Percentiles rank a stretch among this genome's conserved stretches.
Conservation (phyloP, 2,888 invertebrate genomes). For the Autographa gamma region DNA sequence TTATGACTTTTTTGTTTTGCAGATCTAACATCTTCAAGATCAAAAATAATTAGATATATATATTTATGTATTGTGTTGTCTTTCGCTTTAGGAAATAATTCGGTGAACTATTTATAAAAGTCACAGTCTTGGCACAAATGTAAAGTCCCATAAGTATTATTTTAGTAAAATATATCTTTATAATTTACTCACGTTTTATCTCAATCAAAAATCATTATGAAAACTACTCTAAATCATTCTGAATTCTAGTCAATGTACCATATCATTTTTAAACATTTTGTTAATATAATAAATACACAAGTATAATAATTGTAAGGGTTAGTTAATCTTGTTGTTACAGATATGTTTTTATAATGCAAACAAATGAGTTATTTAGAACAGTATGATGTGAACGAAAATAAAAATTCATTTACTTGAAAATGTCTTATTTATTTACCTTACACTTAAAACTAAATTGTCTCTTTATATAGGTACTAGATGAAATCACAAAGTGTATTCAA, state of each 20-base stretch:
- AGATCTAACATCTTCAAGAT: constrained; percentile 16
- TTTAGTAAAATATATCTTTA: constrained; percentile 9
- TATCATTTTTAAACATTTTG: constrained; percentile 86
- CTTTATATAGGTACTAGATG: background rate
- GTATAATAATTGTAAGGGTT: constrained; percentile 74
- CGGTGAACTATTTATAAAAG: constrained; percentile 6
- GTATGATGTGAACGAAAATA: constrained; percentile 87
- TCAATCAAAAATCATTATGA: constrained; percentile 45
- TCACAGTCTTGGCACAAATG: constrained; percentile 8
- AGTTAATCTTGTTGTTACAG: constrained; percentile 87
- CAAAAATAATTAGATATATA: constrained; percentile 1
- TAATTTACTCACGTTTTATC: constrained; percentile 13
- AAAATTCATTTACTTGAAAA: constrained; percentile 83
- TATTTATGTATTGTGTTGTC: constrained; percentile 4
- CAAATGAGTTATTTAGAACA: constrained; percentile 84
- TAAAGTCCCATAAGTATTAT: background rate
- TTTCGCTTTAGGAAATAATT: constrained; percentile 6
- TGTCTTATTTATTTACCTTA: constrained; percentile 56
- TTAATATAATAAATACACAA: constrained; percentile 72
- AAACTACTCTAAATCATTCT: constrained; percentile 64
- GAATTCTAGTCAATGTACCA: constrained; percentile 86
- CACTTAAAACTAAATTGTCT: constrained; percentile 18
- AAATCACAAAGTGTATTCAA: background rate
- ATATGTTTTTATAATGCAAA: constrained; percentile 87
- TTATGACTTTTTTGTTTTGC: constrained; percentile 25